Evolutionary conservation across 2,888 invertebrate genomes (phyloP).

Genomic region (Drosophila paracracens): DNA sequence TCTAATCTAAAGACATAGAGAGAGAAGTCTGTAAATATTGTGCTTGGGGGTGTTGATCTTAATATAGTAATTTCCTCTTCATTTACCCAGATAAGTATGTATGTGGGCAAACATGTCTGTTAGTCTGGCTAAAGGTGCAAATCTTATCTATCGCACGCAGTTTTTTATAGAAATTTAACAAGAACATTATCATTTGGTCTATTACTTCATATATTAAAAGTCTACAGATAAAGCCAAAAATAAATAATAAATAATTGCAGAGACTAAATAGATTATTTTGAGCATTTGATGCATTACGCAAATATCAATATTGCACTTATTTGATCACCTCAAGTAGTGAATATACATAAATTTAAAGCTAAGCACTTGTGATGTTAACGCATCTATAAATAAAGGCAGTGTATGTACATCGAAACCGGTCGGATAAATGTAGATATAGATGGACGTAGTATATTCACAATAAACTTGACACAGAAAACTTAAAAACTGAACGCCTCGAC

Average conservation of each 20-base stretch:
- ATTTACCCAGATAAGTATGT: slow-evolving; percentile 5
- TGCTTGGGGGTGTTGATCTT: slow-evolving; percentile 11
- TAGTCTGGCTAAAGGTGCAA: slow-evolving; percentile 4
- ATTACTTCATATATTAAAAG: slow-evolving; percentile 9
- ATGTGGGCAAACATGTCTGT: slow-evolving; percentile 26
- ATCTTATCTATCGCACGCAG: slow-evolving; percentile 36
- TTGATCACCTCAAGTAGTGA: slow-evolving; percentile 3
- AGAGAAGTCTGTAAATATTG: slow-evolving; percentile 23
- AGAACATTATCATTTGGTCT: slow-evolving; percentile 6
- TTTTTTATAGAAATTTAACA: slow-evolving; percentile 13
- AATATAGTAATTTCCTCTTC: slow-evolving; percentile 9
- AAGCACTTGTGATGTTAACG: slow-evolving; percentile 33
- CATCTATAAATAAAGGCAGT: slow-evolving; percentile 15
- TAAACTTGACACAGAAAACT: slow-evolving; percentile 68
- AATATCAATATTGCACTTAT: neutral
- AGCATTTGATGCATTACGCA: neutral
- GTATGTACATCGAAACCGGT: slow-evolving; percentile 35
- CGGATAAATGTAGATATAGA: slow-evolving; percentile 3
- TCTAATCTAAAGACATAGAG: slow-evolving; percentile 33
- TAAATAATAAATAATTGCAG: neutral
- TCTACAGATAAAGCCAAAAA: slow-evolving; percentile 6
- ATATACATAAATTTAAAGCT: slow-evolving; percentile 7
- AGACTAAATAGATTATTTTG: neutral
- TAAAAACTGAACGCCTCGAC: slow-evolving; percentile 4
- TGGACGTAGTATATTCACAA: neutral